phyloP scores from a whole-genome alignment of 2,888 invertebrate species.

The Sinopyrophorus schimmeli region DNA sequence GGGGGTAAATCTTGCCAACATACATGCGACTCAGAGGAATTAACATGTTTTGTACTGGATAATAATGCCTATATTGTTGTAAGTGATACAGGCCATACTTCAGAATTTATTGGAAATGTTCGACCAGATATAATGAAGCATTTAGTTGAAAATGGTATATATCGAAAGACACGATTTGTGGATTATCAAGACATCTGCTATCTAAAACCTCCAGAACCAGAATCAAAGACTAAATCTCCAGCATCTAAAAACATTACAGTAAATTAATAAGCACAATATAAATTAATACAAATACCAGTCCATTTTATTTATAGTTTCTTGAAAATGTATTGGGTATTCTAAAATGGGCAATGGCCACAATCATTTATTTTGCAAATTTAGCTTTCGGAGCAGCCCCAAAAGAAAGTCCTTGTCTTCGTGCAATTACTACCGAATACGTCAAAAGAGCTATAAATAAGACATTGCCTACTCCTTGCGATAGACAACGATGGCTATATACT shows the following conservation, averaged over 20 bases:
- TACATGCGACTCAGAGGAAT: constrained; percentile 64
- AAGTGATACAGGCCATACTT: constrained; percentile 63
- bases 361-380: constrained; percentile 31
- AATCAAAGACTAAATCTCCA: constrained; percentile 36
- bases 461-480: constrained; percentile 82
- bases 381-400: constrained; percentile 39
- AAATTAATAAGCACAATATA: constrained; percentile 6
- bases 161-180: constrained; percentile 71
- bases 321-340: constrained; percentile 48
- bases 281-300: constrained; percentile 4
- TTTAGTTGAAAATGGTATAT: constrained; percentile 75
- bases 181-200: constrained; percentile 92
- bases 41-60: constrained; percentile 84
- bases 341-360: constrained; percentile 46
- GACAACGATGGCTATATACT: constrained; percentile 59
- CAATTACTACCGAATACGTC: constrained; percentile 59
- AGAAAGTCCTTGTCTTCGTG: constrained; percentile 40
- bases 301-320: constrained; percentile 43
- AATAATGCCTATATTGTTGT: constrained; percentile 86
- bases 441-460: constrained; percentile 75
- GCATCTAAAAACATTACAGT: constrained; percentile 9
- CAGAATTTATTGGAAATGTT: constrained; percentile 84
- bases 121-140: constrained; percentile 69
- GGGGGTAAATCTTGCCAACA: constrained; percentile 47
- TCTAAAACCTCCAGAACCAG: constrained; percentile 55